Percentiles rank a stretch among this genome's conserved stretches.
Evolutionary conservation across 2,797 vertebrate genomes (phyloP).

Genomic region (Myripristis jacobus): DNA sequence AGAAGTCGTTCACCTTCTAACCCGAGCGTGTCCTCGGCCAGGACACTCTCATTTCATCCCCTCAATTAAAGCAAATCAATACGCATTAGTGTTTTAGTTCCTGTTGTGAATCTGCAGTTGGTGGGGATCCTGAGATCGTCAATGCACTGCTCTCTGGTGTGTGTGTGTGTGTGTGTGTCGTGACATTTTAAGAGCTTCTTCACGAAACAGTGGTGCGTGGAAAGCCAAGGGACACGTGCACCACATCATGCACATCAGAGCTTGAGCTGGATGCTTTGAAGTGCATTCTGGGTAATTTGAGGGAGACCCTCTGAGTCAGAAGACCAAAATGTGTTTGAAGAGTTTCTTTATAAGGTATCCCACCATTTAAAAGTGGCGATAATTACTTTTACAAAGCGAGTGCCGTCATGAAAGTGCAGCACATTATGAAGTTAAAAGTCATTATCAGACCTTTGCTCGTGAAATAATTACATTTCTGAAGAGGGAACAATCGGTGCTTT

Average conservation of each 20-base stretch:
- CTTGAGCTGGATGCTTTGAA: conserved; percentile 47
- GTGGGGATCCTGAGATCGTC: conserved; percentile 38
- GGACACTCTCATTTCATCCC: conserved; percentile 25
- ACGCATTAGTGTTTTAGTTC: conserved; percentile 39
- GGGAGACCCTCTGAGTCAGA: not conserved
- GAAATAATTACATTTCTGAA: too few species aligned
- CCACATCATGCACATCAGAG: conserved; percentile 38
- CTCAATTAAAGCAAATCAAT: conserved; percentile 48
- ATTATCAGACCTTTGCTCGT: not conserved
- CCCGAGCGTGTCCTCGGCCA: conserved; percentile 28
- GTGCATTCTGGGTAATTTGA: conserved; percentile 36
- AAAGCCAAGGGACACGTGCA: conserved; percentile 18
- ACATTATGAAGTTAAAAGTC: not conserved
- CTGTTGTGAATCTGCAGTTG: conserved; percentile 34
- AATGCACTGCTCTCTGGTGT: not conserved
- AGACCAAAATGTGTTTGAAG: not conserved
- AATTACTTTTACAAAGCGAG: not conserved
- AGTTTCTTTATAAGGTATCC: too few species aligned
- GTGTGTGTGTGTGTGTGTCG: not conserved
- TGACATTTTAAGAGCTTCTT: too few species aligned
- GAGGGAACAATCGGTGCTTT: not conserved
- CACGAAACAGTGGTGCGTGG: not conserved
- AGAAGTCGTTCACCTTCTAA: conserved; percentile 40
- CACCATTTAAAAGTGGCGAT: not conserved
- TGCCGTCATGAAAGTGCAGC: not conserved